Percentiles rank a stretch among this genome's conserved stretches.
Evolutionary conservation across 2,888 invertebrate genomes (phyloP).

Genomic region (Ligdia adustata): DNA sequence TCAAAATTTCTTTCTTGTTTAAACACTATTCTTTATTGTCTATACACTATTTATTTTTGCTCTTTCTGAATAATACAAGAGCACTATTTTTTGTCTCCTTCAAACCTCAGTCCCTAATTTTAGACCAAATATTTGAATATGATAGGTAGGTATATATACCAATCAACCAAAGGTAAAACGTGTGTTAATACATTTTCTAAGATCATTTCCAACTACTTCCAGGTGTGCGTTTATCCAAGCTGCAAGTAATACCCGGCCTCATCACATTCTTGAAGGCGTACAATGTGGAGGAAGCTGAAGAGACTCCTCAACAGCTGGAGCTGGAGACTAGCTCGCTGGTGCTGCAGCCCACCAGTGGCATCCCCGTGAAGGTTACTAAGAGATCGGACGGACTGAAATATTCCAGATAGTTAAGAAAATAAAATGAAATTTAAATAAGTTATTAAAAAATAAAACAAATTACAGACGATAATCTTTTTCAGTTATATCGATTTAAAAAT

Average conservation of each 20-base stretch:
- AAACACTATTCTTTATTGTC: no score
- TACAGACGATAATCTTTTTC: no score
- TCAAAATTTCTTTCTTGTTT: no score
- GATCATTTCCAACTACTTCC: slow-evolving; percentile 3
- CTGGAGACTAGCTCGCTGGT: slow-evolving; percentile 13
- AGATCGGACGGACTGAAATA: neutral
- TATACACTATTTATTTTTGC: no score
- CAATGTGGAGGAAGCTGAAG: slow-evolving; percentile 36
- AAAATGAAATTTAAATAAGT: no score
- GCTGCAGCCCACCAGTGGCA: slow-evolving; percentile 3
- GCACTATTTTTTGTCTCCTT: no score
- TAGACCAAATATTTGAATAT: no score
- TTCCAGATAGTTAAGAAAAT: neutral
- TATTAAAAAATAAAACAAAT: no score
- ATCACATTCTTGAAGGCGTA: slow-evolving; percentile 45
- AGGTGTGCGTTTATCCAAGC: slow-evolving; percentile 48
- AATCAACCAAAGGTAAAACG: neutral
- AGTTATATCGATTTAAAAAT: no score
- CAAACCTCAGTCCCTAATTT: no score
- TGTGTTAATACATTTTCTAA: neutral
- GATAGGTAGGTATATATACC: no score
- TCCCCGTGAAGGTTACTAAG: neutral
- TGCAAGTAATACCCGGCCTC: slow-evolving; percentile 45
- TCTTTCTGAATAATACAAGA: no score
- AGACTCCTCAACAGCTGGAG: slow-evolving; percentile 27